phyloP scores from a whole-genome alignment of 1,140 invertebrate species.

The Helicoverpa armigera region DNA sequence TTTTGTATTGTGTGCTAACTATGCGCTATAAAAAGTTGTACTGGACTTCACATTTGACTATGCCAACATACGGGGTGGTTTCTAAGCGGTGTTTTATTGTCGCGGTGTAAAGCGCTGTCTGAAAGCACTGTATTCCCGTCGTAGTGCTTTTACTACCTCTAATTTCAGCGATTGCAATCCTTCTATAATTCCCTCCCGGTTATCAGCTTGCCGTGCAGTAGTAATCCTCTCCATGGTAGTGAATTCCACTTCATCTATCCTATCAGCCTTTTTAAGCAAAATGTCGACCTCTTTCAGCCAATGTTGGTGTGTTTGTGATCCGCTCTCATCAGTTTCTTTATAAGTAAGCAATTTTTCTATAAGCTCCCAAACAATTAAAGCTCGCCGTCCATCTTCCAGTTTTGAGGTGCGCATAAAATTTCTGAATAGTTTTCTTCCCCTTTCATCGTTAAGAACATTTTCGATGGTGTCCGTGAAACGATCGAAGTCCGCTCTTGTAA shows the following conservation, averaged over 20 bases:
- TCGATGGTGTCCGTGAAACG: conserved; percentile 85
- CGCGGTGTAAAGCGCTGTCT: conserved; percentile 72
- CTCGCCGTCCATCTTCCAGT: conserved; percentile 73
- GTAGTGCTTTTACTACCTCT: conserved; percentile 77
- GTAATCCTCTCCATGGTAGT: conserved; percentile 78
- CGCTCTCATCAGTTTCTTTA: conserved; percentile 67
- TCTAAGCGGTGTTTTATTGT: conserved; percentile 54
- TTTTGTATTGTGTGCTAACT: not conserved
- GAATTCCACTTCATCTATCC: conserved; percentile 81
- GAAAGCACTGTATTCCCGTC: conserved; percentile 78
- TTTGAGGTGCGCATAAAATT: conserved; percentile 82
- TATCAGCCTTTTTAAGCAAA: conserved; percentile 77
- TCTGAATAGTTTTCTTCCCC: conserved; percentile 79
- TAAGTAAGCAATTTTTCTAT: conserved; percentile 73
- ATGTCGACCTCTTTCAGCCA: conserved; percentile 71
- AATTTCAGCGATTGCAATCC: conserved; percentile 76
- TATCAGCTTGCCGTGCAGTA: conserved; percentile 71
- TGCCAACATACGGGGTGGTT: conserved; percentile 13
- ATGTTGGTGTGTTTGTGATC: conserved; percentile 55
- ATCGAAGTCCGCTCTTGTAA: conserved; percentile 83
- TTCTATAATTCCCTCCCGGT: conserved; percentile 75
- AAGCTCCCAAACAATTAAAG: conserved; percentile 80
- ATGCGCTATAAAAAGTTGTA: not conserved
- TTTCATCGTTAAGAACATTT: conserved; percentile 83
- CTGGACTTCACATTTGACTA: not conserved